Percentiles rank a stretch among this genome's conserved stretches.
phyloP scores from a whole-genome alignment of 2,113 vertebrate genomes.

The Numenius arquata region DNA sequence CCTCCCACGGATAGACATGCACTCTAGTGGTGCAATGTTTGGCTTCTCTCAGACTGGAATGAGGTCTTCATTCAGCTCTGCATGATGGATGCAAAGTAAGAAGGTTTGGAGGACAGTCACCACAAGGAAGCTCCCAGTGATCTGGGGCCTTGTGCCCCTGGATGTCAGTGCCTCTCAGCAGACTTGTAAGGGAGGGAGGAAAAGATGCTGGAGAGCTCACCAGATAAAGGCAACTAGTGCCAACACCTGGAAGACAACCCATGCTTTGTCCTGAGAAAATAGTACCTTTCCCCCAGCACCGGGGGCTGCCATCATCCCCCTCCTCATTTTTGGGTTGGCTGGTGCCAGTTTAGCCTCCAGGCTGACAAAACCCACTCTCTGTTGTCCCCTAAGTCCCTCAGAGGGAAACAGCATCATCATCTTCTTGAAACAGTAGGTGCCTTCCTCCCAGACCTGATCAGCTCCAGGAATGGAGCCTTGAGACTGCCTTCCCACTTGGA shows the following conservation, averaged over 20 bases:
- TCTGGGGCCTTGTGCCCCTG: neutral
- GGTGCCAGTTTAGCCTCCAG: neutral
- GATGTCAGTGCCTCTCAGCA: neutral
- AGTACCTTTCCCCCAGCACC: neutral
- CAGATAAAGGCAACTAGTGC: neutral
- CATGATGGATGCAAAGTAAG: neutral
- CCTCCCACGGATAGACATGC: neutral
- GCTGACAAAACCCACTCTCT: neutral
- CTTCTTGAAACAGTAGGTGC: neutral
- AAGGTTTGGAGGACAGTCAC: neutral
- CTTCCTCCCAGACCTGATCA: neutral
- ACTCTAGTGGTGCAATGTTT: neutral
- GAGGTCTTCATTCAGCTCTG: neutral
- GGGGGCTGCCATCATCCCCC: neutral
- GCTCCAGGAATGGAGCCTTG: neutral
- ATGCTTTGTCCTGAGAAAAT: neutral
- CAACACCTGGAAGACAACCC: neutral
- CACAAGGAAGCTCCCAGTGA: neutral
- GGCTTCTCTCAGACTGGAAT: neutral
- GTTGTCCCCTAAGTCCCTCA: neutral
- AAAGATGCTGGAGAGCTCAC: neutral
- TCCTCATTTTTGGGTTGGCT: neutral
- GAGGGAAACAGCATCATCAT: neutral
- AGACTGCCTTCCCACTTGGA: slow-evolving; percentile 16
- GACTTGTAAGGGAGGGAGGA: neutral